Conservation (phyloP, 2,888 invertebrate genomes). For the Caenorhabditis uteleia region DNA sequence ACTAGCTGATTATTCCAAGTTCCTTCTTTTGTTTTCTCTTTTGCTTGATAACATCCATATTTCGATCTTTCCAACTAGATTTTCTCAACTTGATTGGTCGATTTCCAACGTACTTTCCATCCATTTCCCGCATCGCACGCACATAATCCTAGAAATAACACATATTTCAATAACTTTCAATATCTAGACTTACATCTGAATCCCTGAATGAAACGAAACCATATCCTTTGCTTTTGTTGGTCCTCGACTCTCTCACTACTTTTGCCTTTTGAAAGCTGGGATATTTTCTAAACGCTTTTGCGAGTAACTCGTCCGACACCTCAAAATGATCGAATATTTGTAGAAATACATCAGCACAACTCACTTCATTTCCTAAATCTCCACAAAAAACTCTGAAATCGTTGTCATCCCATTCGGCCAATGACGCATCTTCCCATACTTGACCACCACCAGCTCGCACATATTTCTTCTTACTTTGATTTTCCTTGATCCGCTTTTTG, state of each 20-base stretch:
- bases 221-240: conserved; percentile 97
- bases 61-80: conserved; percentile 88
- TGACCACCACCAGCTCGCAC: conserved; percentile 66
- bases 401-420: conserved; percentile 92
- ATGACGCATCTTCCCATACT: conserved; percentile 92
- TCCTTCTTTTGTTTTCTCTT: conserved; percentile 94
- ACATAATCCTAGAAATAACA: conserved; percentile 82
- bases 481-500: conserved; percentile 50
- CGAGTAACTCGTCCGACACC: conserved; percentile 95
- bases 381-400: conserved; percentile 98
- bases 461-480: conserved; percentile 66
- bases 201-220: conserved; percentile 94
- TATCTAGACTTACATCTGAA: conserved; percentile 52
- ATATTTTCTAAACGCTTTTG: conserved; percentile 84
- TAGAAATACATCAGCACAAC: conserved; percentile 3
- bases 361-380: conserved; percentile 91
- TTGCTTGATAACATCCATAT: conserved; percentile 89
- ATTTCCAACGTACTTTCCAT: conserved; percentile 98
- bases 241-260: conserved; percentile 92
- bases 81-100: conserved; percentile 96
- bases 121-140: conserved; percentile 98
- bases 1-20: conserved; percentile 72
- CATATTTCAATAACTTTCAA: neutral
- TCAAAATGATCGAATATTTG: conserved; percentile 12
- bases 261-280: conserved; percentile 91